These are phyloP conservation scores for Nibea albiflora DNA, from an alignment of 2,113 vertebrate genomes.

Conservation along the genomic window DNA sequence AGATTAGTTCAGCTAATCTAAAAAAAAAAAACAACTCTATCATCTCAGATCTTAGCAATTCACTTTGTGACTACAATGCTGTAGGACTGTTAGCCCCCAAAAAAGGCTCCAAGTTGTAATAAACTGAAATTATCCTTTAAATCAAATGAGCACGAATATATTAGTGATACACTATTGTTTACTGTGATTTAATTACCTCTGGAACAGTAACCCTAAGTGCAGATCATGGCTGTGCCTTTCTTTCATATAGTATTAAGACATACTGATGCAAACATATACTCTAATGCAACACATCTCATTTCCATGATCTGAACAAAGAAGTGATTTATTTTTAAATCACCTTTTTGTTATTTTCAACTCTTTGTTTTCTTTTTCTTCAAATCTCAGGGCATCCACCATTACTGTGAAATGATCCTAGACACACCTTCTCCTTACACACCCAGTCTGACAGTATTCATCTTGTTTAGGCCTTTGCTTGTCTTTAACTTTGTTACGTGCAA, in stretches of 20 bases:
- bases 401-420: conserved; percentile 38
- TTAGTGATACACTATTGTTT: background rate
- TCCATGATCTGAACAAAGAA: background rate
- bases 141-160: background rate
- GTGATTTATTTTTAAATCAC: conserved; percentile 8
- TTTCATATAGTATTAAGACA: background rate
- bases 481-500: conserved; percentile 14
- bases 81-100: background rate
- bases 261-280: background rate
- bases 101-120: background rate
- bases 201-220: background rate
- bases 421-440: conserved; percentile 6
- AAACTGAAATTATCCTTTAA: background rate
- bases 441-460: conserved; percentile 14
- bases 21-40: too few relatives aligned
- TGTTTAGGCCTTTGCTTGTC: background rate
- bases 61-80: background rate
- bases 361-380: background rate
- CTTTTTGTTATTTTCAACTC: background rate
- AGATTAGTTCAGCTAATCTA: background rate
- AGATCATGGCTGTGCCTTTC: background rate
- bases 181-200: background rate
- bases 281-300: background rate
- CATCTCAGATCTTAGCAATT: background rate
- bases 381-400: conserved; percentile 63